Evolutionary conservation across 2,888 invertebrate species (phyloP).

Genomic region (Euclidia mi): DNA sequence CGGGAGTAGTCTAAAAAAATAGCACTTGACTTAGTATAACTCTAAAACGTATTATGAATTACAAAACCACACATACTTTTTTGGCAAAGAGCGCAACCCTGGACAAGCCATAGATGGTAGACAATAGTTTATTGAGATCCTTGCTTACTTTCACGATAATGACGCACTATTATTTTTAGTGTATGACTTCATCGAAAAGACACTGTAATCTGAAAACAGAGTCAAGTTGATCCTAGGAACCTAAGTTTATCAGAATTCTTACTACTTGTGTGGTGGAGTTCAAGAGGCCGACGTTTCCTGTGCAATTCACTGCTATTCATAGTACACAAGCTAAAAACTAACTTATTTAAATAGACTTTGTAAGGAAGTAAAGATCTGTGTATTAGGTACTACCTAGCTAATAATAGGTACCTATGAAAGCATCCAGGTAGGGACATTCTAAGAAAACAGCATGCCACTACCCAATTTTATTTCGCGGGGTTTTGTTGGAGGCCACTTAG

Average conservation of each 20-base stretch:
- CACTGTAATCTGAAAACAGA: conserved; percentile 5
- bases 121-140: conserved; percentile 14
- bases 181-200: conserved; percentile 9
- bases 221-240: conserved; percentile 2
- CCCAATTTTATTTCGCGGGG: too few relatives aligned
- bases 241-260: conserved; percentile 7
- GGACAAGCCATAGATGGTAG: conserved; percentile 7
- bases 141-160: conserved; percentile 9
- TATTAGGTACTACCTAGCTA: too few relatives aligned
- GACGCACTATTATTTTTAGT: conserved; percentile 6
- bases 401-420: too few relatives aligned
- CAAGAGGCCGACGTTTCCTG: conserved; percentile 16
- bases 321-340: conserved; percentile 1
- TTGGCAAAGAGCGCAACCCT: not conserved
- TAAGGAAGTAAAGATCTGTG: too few relatives aligned
- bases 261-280: conserved; percentile 12
- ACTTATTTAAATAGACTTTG: not conserved
- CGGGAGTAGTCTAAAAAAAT: too few relatives aligned
- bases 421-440: too few relatives aligned
- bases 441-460: too few relatives aligned
- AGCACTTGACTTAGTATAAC: too few relatives aligned
- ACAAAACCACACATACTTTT: too few relatives aligned
- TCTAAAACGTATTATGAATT: too few relatives aligned
- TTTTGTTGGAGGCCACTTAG: too few relatives aligned
- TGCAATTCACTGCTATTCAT: not conserved